Percentiles rank a stretch among this genome's conserved stretches.
Conservation (phyloP, 2,888 invertebrate genomes). For the Germaria angustata region DNA sequence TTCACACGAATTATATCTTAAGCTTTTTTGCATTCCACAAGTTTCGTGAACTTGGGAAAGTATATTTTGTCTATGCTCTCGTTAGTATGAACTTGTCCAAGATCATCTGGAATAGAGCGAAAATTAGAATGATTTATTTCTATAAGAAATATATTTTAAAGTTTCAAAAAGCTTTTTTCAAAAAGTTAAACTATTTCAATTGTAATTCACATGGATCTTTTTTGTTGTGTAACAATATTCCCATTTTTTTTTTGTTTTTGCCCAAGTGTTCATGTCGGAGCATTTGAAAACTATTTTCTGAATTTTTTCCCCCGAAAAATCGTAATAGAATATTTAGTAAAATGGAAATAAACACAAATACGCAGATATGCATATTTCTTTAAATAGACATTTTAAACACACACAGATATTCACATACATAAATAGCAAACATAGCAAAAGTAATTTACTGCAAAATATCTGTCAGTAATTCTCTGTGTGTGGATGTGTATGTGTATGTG, state of each 20-base stretch:
- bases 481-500: too few relatives aligned
- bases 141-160: too few relatives aligned
- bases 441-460: conserved; percentile 35
- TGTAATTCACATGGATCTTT: too few relatives aligned
- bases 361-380: conserved; percentile 3
- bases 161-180: too few relatives aligned
- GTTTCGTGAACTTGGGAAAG: too few relatives aligned
- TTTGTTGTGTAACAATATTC: neutral
- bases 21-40: too few relatives aligned
- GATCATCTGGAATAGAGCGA: too few relatives aligned
- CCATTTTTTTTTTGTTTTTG: neutral
- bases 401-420: neutral
- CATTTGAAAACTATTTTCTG: neutral
- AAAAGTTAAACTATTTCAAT: too few relatives aligned
- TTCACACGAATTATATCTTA: too few relatives aligned
- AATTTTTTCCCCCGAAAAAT: neutral
- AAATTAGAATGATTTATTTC: too few relatives aligned
- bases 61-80: too few relatives aligned
- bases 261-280: neutral
- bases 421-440: neutral
- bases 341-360: conserved; percentile 22
- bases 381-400: neutral
- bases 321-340: conserved; percentile 5
- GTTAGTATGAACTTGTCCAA: too few relatives aligned
- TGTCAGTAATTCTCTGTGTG: neutral